These are phyloP conservation scores for Syngnathus floridae DNA, from an alignment of 2,113 vertebrate genomes.

Conservation along the genomic window DNA sequence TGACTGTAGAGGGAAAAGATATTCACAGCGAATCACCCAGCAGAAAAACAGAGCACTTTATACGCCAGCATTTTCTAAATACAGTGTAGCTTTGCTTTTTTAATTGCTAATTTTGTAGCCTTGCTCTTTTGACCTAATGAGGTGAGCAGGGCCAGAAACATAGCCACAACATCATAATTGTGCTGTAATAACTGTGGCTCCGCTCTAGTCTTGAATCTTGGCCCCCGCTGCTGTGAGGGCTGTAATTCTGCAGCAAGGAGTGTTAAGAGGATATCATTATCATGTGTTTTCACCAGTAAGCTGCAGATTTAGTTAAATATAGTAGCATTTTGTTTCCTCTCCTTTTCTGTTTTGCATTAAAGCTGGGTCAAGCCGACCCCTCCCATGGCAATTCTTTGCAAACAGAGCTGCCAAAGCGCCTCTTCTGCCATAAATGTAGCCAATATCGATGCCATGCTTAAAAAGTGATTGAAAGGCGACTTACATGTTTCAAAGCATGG, in stretches of 20 bases:
- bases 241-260: constrained; percentile 66
- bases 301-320: constrained; percentile 78
- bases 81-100: constrained; percentile 32
- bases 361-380: constrained; percentile 73
- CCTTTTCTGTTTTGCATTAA: constrained; percentile 69
- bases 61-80: constrained; percentile 25
- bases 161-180: constrained; percentile 61
- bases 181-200: constrained; percentile 57
- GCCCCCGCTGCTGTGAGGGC: constrained; percentile 53
- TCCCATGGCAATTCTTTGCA: constrained; percentile 68
- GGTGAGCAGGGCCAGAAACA: constrained; percentile 56
- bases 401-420: constrained; percentile 68
- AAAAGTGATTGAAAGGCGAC: constrained; percentile 75
- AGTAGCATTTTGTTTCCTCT: constrained; percentile 62
- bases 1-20: constrained; percentile 27
- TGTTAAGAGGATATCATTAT: constrained; percentile 78
- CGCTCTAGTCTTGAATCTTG: constrained; percentile 62
- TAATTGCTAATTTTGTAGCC: constrained; percentile 63
- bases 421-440: constrained; percentile 68
- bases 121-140: constrained; percentile 56
- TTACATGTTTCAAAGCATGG: constrained; percentile 78
- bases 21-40: constrained; percentile 32
- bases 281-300: constrained; percentile 70
- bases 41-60: constrained; percentile 40
- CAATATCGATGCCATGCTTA: constrained; percentile 73